Evolutionary conservation across 2,888 invertebrate genomes (phyloP).

Genomic region (Amiota mariae): DNA sequence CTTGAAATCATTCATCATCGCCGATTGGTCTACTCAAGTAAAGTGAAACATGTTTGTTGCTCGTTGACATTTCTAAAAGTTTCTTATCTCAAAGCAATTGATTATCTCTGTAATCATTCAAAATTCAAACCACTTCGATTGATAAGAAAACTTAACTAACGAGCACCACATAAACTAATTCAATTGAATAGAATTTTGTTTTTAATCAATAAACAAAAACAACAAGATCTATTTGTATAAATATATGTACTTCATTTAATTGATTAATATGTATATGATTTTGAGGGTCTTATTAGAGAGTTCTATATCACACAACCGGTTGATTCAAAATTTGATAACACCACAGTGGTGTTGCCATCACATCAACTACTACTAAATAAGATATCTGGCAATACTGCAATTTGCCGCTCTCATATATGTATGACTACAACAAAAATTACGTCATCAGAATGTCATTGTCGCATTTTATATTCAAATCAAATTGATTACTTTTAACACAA

Average conservation of each 20-base stretch:
- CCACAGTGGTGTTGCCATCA: background rate
- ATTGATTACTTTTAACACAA: background rate
- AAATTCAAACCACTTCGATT: too few species aligned
- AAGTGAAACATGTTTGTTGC: background rate
- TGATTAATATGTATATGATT: too few species aligned
- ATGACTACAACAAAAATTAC: conserved; percentile 49
- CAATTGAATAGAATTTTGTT: background rate
- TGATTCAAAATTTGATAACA: too few species aligned
- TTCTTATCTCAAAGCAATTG: background rate
- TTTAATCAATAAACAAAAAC: background rate
- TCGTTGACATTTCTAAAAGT: background rate
- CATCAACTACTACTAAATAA: background rate
- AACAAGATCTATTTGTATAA: background rate
- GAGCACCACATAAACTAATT: too few species aligned
- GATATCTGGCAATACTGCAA: conserved; percentile 48
- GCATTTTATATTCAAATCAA: background rate
- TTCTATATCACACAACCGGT: too few species aligned
- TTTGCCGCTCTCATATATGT: conserved; percentile 37
- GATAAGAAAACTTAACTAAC: too few species aligned
- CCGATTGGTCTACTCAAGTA: too few species aligned
- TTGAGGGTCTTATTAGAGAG: too few species aligned
- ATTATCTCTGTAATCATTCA: background rate
- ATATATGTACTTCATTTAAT: background rate
- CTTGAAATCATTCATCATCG: too few species aligned
- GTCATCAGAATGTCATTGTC: conserved; percentile 59